These are phyloP conservation scores for Vimba vimba DNA, from an alignment of 2,113 vertebrate genomes.

Conservation along the genomic window DNA sequence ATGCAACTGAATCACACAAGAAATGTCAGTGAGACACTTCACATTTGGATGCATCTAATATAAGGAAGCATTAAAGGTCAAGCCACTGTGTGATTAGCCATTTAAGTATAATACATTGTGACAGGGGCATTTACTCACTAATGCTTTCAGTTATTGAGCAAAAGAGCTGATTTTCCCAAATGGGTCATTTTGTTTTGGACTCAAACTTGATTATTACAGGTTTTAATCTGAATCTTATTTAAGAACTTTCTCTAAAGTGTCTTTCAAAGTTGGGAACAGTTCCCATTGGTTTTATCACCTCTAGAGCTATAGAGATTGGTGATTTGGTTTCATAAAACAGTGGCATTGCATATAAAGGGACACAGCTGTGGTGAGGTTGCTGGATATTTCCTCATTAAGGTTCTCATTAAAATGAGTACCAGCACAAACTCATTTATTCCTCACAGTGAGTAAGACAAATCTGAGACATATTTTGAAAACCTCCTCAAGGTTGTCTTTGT, in stretches of 20 bases:
- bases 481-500: background rate
- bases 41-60: background rate
- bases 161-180: background rate
- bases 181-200: background rate
- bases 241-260: background rate
- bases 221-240: background rate
- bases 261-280: background rate
- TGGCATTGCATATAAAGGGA: background rate
- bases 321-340: constrained; percentile 15
- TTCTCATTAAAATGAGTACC: background rate
- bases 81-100: background rate
- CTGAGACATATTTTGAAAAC: background rate
- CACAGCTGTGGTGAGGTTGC: constrained; percentile 19
- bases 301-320: background rate
- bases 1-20: background rate
- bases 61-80: constrained; percentile 35
- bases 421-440: background rate
- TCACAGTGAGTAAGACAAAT: background rate
- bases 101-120: background rate
- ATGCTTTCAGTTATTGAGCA: background rate
- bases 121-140: constrained; percentile 1
- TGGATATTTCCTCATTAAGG: constrained; percentile 32
- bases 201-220: background rate
- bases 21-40: background rate
- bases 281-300: background rate